Base-by-base conservation (phyloP, 1,140 invertebrate species). In the Penaeus vannamei region DNA sequence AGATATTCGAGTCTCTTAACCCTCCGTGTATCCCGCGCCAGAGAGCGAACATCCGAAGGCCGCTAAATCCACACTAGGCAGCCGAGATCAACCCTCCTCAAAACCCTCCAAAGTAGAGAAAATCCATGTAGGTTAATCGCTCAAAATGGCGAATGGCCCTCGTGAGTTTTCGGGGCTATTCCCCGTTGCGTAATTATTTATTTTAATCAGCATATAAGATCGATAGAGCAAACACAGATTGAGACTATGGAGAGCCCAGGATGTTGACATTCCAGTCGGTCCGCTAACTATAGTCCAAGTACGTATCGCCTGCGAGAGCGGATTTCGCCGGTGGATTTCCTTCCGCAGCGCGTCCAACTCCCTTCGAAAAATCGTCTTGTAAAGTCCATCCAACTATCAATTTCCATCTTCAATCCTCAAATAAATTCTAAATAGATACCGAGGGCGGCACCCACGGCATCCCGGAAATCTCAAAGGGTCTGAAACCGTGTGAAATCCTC, bases 161-260 rank as follows among this genome's bases (percentile, higher is more conserved):
- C 61, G 32, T 29, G 22, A 60, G 32, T 23, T 32, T 64, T 36
- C 59, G 26, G 61, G 42, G 64, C 60, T 62, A 64, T 32, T 84
- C 82, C 32, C 82, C 82, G 42, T 22, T 32, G 82, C 32, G 82
- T 84, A 62, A 84, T 84, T 84, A 84, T 84, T 84, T 84, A 84
- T 84, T 84, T 84, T 84, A 84, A 84, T 84, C 83, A 84, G 83
- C 62, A 84, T 84, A 84, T 84, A 66, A 84, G 26, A 84, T 69
- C 83, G 83, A 84, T 84, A 84, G 69, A 64, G 36, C 83, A 84
- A 84, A 84, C 83, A 84, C 17, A 14, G 83, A 32, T 36, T 22
- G 26, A 10, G 42, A 69, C 32, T 84, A 46, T 69, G 83, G 83
- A 69, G 82, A 64, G 82, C 59, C n/a, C 17, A 29, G 29, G 42